These are phyloP conservation scores for Parasteatoda tepidariorum DNA, from an alignment of 1,140 invertebrate genomes.

Conservation along the genomic window DNA sequence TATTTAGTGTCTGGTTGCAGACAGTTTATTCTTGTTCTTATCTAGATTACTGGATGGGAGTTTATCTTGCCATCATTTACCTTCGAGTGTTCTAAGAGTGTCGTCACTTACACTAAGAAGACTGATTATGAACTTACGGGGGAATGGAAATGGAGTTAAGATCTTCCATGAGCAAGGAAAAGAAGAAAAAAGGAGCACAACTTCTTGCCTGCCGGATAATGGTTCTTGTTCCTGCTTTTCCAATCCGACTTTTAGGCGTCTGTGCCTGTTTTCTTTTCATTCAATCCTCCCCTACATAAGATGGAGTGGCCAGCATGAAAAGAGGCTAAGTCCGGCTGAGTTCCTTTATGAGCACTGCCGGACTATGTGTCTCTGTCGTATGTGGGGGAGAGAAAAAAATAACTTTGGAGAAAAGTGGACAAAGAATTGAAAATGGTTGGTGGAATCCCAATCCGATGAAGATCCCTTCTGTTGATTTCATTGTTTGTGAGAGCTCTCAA, in stretches of 20 bases:
- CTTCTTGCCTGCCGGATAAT: slow-evolving; percentile 43
- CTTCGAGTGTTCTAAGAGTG: too few relatives aligned
- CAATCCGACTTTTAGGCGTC: slow-evolving; percentile 40
- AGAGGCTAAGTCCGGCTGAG: neutral
- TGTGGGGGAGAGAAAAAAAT: neutral
- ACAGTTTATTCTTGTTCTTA: too few relatives aligned
- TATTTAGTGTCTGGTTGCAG: too few relatives aligned
- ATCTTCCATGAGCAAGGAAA: too few relatives aligned
- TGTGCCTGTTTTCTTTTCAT: neutral
- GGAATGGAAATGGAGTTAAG: too few relatives aligned
- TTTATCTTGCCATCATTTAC: too few relatives aligned
- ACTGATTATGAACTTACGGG: too few relatives aligned
- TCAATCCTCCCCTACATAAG: slow-evolving; percentile 11
- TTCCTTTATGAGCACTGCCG: neutral
- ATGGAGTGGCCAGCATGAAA: slow-evolving; percentile 30
- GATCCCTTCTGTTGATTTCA: neutral
- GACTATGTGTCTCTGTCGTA: neutral
- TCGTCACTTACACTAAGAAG: too few relatives aligned
- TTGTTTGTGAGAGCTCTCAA: too few relatives aligned
- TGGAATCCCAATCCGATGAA: neutral
- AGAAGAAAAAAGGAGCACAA: slow-evolving; percentile 43
- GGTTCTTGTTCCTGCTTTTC: slow-evolving; percentile 38
- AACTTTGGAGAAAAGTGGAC: too few relatives aligned
- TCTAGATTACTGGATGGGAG: too few relatives aligned
- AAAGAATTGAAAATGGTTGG: neutral